phyloP scores from a whole-genome alignment of 2,113 vertebrate genomes.

The Mellivora capensis region DNA sequence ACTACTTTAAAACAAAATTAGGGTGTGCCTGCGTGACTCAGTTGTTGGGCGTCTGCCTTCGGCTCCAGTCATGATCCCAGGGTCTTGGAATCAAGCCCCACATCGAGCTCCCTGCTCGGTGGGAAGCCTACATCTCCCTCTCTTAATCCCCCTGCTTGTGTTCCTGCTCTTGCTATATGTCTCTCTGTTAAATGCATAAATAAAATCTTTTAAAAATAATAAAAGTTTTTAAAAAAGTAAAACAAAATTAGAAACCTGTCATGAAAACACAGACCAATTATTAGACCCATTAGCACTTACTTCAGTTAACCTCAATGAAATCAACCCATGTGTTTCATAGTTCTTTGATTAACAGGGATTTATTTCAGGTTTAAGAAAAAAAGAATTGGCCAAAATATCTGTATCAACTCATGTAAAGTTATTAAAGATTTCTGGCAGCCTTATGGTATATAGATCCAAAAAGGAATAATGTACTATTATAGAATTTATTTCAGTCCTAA shows the following conservation, averaged over 20 bases:
- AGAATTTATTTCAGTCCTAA: neutral
- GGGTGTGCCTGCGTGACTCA: too few relatives aligned
- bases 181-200: too few relatives aligned
- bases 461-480: neutral
- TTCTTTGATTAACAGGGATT: neutral
- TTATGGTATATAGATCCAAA: neutral
- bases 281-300: neutral
- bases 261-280: neutral
- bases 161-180: too few relatives aligned
- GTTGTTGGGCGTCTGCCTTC: too few relatives aligned
- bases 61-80: too few relatives aligned
- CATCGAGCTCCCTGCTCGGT: too few relatives aligned
- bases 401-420: neutral
- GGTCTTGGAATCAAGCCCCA: too few relatives aligned
- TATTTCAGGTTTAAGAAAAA: neutral
- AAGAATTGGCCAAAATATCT: neutral
- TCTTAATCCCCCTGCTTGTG: too few relatives aligned
- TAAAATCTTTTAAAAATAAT: too few relatives aligned
- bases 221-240: neutral
- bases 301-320: neutral
- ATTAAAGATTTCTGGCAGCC: neutral
- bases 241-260: neutral
- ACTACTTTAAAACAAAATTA: neutral
- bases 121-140: too few relatives aligned
- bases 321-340: neutral